These are phyloP conservation scores for Eupsilia transversa DNA, from an alignment of 2,888 invertebrate species.

Conservation along the genomic window DNA sequence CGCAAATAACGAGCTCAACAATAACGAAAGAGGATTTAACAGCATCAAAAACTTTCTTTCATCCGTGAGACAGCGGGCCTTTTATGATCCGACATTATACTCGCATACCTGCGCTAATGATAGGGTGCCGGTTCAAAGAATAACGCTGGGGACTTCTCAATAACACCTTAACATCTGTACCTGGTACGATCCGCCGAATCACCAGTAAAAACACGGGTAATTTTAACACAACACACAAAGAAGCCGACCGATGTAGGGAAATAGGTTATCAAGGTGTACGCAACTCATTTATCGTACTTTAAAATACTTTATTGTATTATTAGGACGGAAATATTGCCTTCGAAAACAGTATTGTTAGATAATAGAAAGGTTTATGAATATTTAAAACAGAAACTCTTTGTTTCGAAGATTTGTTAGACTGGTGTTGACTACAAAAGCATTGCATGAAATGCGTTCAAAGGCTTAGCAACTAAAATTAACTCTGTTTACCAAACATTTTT, in stretches of 20 bases:
- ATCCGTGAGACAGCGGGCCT: constrained; percentile 75
- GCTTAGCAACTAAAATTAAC: constrained; percentile 28
- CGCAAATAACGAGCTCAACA: constrained; percentile 64
- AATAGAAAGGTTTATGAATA: constrained; percentile 51
- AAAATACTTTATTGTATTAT: constrained; percentile 77
- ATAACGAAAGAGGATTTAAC: constrained; percentile 70
- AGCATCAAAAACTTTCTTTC: constrained; percentile 78
- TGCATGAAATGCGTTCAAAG: constrained; percentile 44
- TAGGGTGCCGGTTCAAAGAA: constrained; percentile 78
- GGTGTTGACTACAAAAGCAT: constrained; percentile 23
- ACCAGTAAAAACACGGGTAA: constrained; percentile 66
- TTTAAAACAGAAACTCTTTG: constrained; percentile 51
- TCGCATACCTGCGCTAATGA: constrained; percentile 85
- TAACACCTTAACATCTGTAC: constrained; percentile 80
- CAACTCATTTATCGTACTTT: constrained; percentile 70
- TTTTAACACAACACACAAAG: constrained; percentile 73
- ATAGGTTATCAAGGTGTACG: constrained; percentile 77
- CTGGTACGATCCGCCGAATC: constrained; percentile 56
- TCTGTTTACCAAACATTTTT: constrained; percentile 27
- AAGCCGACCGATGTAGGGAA: constrained; percentile 74
- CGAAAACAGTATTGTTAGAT: constrained; percentile 40
- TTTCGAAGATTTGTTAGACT: constrained; percentile 37
- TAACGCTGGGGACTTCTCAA: constrained; percentile 76
- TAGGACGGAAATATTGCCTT: constrained; percentile 52
- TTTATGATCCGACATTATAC: constrained; percentile 72